Percentiles rank a stretch among this genome's conserved stretches.
Conservation (phyloP, 2,113 vertebrate genomes). For the Ceratotherium simum region DNA sequence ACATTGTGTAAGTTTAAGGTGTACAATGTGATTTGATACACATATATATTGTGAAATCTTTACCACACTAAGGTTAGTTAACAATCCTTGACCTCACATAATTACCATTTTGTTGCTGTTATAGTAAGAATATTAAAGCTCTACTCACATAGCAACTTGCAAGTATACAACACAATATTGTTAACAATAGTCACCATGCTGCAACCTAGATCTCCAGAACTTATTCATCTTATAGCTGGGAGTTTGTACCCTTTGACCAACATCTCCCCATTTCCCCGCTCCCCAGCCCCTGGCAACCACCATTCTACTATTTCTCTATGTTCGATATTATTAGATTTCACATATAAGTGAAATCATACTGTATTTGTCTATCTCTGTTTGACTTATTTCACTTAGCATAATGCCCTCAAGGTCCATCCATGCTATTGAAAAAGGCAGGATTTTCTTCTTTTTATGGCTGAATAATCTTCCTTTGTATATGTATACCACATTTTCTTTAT, state of each 20-base stretch:
- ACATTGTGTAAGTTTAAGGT: neutral
- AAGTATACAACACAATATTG: neutral
- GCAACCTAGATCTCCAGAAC: neutral
- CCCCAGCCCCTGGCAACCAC: neutral
- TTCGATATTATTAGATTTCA: neutral
- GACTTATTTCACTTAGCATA: neutral
- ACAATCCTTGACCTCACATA: neutral
- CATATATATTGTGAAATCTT: neutral
- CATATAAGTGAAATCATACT: neutral
- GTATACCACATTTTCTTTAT: neutral
- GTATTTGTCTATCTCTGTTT: neutral
- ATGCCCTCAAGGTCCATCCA: neutral
- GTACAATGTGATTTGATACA: neutral
- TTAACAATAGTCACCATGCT: neutral
- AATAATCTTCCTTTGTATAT: neutral
- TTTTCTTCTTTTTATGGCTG: neutral
- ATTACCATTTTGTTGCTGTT: neutral
- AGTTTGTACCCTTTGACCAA: neutral
- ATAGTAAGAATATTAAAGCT: neutral
- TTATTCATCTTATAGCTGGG: neutral
- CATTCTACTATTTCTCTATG: neutral
- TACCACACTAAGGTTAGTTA: neutral
- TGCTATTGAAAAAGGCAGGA: neutral
- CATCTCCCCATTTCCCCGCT: neutral
- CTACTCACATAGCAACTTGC: neutral